Conservation (phyloP, 2,888 invertebrate species). For the Bhutanitis thaidina region DNA sequence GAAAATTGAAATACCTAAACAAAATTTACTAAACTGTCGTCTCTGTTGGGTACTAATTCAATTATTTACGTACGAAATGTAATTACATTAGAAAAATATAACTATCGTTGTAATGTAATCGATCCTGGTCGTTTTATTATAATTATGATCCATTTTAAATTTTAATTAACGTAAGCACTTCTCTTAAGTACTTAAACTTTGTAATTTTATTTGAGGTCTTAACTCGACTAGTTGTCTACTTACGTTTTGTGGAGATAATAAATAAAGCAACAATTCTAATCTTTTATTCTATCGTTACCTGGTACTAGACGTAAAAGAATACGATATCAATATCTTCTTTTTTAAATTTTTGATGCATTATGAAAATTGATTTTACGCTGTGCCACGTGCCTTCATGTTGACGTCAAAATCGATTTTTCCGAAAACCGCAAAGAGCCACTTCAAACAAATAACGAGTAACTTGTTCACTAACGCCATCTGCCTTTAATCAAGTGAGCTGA, state of each 20-base stretch:
- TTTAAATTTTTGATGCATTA: too few relatives aligned
- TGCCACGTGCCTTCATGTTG: too few relatives aligned
- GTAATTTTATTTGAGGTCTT: conserved; percentile 57
- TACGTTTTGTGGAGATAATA: conserved; percentile 45
- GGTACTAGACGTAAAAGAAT: too few relatives aligned
- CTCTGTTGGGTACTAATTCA: too few relatives aligned
- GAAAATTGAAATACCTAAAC: neutral
- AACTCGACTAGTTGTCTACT: conserved; percentile 63
- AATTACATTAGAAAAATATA: neutral
- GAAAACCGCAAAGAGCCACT: too few relatives aligned
- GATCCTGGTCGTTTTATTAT: conserved; percentile 9
- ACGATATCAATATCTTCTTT: too few relatives aligned
- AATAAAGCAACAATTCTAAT: conserved; percentile 59
- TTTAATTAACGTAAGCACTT: conserved; percentile 47
- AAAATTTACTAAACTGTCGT: too few relatives aligned
- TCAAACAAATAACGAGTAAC: too few relatives aligned
- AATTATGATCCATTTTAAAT: conserved; percentile 21
- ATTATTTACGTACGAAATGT: neutral
- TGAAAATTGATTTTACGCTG: too few relatives aligned
- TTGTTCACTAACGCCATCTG: too few relatives aligned
- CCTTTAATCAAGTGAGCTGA: too few relatives aligned
- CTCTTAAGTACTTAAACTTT: conserved; percentile 52
- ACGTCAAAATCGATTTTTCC: too few relatives aligned
- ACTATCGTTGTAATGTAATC: conserved; percentile 1
- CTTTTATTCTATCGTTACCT: conserved; percentile 22